Evolutionary conservation across 1,140 invertebrate species (phyloP).

Genomic region (Colletes latitarsis): DNA sequence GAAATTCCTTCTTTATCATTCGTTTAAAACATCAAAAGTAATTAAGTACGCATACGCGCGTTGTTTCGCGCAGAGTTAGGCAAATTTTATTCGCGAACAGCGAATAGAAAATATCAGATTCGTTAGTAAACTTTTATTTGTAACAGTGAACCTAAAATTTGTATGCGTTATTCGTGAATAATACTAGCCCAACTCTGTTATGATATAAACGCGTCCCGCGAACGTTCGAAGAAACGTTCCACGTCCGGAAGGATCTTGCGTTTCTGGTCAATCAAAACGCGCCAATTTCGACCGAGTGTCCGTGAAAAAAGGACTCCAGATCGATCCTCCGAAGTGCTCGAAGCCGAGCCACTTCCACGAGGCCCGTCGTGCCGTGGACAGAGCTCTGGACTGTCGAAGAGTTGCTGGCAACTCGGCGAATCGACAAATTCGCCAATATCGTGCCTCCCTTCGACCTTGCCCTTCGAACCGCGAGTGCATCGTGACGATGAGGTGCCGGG

Average conservation of each 20-base stretch:
- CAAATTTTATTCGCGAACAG: too few species aligned
- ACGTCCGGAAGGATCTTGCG: not conserved
- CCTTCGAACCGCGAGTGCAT: too few species aligned
- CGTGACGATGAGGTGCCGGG: not conserved
- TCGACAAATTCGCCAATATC: not conserved
- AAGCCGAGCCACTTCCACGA: not conserved
- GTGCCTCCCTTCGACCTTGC: not conserved
- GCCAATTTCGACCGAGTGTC: not conserved
- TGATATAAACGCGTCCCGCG: not conserved
- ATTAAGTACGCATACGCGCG: too few species aligned
- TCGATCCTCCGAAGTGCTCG: not conserved
- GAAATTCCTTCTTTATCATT: too few species aligned
- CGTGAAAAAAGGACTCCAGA: not conserved
- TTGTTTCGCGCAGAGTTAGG: not conserved
- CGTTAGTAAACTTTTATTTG: too few species aligned
- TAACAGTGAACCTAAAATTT: too few species aligned
- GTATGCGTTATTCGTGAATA: too few species aligned
- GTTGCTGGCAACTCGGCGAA: constrained; percentile 53
- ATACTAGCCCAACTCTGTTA: too few species aligned
- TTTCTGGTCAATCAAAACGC: not conserved
- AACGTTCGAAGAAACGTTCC: not conserved
- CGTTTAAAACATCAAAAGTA: too few species aligned
- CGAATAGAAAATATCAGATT: too few species aligned
- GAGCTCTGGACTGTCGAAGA: constrained; percentile 19
- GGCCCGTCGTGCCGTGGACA: constrained; percentile 8